These are phyloP conservation scores for Zaprionus ornatus DNA, from an alignment of 1,140 invertebrate species.

Conservation along the genomic window DNA sequence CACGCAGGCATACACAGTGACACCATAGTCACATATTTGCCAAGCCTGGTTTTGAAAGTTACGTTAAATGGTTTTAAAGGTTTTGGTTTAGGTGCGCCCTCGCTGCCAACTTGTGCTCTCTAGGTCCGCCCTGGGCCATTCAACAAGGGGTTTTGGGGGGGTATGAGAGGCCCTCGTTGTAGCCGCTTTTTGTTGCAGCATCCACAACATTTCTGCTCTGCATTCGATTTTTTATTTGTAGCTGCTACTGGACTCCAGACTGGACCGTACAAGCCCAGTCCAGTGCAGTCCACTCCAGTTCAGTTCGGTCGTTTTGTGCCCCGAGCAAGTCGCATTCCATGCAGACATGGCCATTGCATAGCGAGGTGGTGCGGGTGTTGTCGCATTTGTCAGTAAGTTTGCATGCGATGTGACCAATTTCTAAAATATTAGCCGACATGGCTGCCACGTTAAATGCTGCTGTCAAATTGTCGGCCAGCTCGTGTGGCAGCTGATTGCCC, in stretches of 20 bases:
- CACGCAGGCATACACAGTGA: background rate
- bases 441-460: slow-evolving; percentile 1
- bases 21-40: slow-evolving; percentile 16
- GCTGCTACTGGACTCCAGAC: background rate
- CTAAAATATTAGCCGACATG: background rate
- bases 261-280: background rate
- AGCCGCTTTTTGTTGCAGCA: slow-evolving; percentile 4
- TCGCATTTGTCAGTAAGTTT: slow-evolving; percentile 3
- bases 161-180: background rate
- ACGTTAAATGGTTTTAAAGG: slow-evolving; percentile 38
- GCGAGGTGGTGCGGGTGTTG: background rate
- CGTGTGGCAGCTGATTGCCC: background rate
- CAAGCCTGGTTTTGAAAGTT: slow-evolving; percentile 31
- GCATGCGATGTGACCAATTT: slow-evolving; percentile 2
- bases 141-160: background rate
- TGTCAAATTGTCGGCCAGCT: background rate
- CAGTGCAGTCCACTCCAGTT: background rate
- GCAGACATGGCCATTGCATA: background rate
- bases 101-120: slow-evolving; percentile 6
- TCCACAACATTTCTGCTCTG: background rate
- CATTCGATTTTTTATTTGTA: background rate
- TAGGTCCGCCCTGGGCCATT: background rate
- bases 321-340: slow-evolving; percentile 1
- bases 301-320: background rate
- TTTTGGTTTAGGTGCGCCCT: slow-evolving; percentile 8